Conservation (phyloP, 2,888 invertebrate species). For the Calameuta filiformis region DNA sequence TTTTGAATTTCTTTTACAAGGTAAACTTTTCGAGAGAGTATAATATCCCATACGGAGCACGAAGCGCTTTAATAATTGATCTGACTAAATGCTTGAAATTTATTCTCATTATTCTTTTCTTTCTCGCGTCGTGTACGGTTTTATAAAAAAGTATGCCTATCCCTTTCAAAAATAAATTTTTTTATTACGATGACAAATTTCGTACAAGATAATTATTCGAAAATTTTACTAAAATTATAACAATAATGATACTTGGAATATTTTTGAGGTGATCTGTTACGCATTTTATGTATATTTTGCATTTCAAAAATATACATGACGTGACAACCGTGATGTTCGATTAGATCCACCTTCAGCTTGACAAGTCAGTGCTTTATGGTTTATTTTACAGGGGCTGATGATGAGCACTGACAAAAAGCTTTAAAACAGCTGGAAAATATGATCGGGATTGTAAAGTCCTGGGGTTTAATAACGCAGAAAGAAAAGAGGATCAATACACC, state of each 20-base stretch:
- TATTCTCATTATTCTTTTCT: too few species aligned
- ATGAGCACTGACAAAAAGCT: background rate
- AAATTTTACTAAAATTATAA: background rate
- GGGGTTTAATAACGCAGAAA: conserved; percentile 5
- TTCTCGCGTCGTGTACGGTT: too few species aligned
- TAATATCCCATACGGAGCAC: background rate
- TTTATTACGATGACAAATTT: background rate
- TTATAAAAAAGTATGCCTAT: too few species aligned
- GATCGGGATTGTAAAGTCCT: background rate
- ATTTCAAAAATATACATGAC: background rate
- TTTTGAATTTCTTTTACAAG: background rate
- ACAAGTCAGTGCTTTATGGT: background rate
- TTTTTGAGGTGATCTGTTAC: too few species aligned
- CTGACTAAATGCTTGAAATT: background rate
- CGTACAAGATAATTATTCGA: background rate
- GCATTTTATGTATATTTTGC: too few species aligned
- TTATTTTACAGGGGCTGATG: background rate
- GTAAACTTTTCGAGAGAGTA: background rate
- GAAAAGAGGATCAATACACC: background rate
- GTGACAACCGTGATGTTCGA: background rate
- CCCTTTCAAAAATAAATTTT: too few species aligned
- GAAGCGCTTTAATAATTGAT: background rate
- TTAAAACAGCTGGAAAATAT: background rate
- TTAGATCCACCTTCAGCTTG: background rate
- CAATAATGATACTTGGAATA: background rate